phyloP scores from a whole-genome alignment of 2,888 invertebrate genomes.

The Petrophora chlorosata region DNA sequence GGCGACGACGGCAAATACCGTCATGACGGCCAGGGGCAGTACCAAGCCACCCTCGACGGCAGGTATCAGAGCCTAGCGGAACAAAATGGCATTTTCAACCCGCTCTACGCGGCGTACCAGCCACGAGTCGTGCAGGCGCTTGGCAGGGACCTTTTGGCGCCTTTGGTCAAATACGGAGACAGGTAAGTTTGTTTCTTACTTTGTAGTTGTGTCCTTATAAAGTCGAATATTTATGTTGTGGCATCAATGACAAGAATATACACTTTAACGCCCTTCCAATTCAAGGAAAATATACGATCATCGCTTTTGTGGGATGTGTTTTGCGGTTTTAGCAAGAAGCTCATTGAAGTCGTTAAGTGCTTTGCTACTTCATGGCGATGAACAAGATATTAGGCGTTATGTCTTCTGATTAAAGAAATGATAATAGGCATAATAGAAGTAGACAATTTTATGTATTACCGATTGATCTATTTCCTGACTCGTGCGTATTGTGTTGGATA shows the following conservation, averaged over 20 bases:
- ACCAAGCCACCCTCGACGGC: slow-evolving; percentile 38
- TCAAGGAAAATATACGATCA: slow-evolving; percentile 7
- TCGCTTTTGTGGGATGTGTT: slow-evolving; percentile 6
- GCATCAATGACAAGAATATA: background rate
- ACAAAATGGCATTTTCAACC: slow-evolving; percentile 54
- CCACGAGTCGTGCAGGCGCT: slow-evolving; percentile 55
- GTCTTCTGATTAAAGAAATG: too few relatives aligned
- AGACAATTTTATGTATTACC: too few relatives aligned
- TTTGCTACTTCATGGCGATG: background rate
- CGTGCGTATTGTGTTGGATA: too few relatives aligned
- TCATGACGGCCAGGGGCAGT: slow-evolving; percentile 41
- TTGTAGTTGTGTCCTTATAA: background rate
- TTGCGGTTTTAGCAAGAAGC: slow-evolving; percentile 7
- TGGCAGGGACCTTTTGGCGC: slow-evolving; percentile 56
- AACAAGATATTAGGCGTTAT: background rate
- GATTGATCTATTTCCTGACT: too few relatives aligned
- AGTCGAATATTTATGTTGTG: background rate
- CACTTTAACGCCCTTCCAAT: background rate
- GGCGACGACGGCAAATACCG: slow-evolving; percentile 62
- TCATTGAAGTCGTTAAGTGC: too few relatives aligned
- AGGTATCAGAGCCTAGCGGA: slow-evolving; percentile 43
- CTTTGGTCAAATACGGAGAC: slow-evolving; percentile 51
- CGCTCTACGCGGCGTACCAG: slow-evolving; percentile 56
- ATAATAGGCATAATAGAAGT: too few relatives aligned
- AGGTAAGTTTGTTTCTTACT: slow-evolving; percentile 39